Base-by-base conservation (phyloP, 2,888 invertebrate genomes). In the Serripes groenlandicus region DNA sequence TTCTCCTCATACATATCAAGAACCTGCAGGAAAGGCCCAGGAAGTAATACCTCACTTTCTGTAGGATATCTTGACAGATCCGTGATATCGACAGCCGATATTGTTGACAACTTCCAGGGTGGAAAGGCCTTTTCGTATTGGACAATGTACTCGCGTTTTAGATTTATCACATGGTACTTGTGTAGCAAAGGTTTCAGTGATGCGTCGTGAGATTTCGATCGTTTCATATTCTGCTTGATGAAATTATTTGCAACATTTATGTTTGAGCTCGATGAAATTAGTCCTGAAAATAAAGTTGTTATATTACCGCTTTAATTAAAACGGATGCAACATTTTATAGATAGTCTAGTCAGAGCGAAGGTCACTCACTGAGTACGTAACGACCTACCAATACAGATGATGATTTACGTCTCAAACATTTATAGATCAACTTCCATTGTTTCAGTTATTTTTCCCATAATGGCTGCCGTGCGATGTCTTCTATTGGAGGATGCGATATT, bases 21-120 rank as follows among this genome's bases (percentile, higher is more conserved):
- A 34, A 89, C 74, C 23, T 81, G 82, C 56, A 77, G 74, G 81
- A 88, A 88, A 34, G 88, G 81, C 5, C 87, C 88, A 15, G 88
- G 73, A 0, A 89, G 78, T n/a, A 89, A 76, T 18, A 89, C 87
- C 60, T 89, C 89, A n/a, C 64, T 73, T 66, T 89, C 88, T 1
- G 56, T 56, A 34, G 83, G 88, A 66, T 74, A 78, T 7, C 62
- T 58, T 15, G 88, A 89, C 1, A 89, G 42, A 21, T 88, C 56
- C 26, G 84, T 77, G 23, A 89, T 82, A 58, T 87, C 86, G 5
- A 89, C 87, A 0, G 89, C 89, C 34, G 86, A 88, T 18, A 88
- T 88, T 28, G 88, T 86, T 0, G 80, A 86, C 26, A 89, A 72
- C 21, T 83, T 81, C 1, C 80, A 75, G 42, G 58, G 35, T 3